Percentiles rank a stretch among this genome's conserved stretches.
These are phyloP conservation scores for Betta splendens DNA, from an alignment of 2,797 vertebrate species.

Conservation along the genomic window DNA sequence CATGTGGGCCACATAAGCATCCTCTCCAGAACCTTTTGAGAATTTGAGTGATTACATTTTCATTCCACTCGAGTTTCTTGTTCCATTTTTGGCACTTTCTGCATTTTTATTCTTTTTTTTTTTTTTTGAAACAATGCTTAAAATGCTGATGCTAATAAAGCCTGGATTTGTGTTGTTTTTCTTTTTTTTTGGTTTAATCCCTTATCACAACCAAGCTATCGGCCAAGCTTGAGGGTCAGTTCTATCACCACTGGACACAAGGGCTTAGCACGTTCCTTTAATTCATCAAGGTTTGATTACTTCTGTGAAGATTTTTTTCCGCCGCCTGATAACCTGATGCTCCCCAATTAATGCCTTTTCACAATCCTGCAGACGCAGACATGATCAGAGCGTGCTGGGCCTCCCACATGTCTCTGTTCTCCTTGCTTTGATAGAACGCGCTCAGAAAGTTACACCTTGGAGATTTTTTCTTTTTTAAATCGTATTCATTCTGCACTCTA, in stretches of 20 bases:
- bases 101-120: slow-evolving; percentile 67
- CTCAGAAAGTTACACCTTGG: slow-evolving; percentile 69
- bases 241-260: slow-evolving; percentile 74
- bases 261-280: slow-evolving; percentile 83
- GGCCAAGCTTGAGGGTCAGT: slow-evolving; percentile 68
- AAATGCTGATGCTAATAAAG: slow-evolving; percentile 75
- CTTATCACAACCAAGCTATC: slow-evolving; percentile 71
- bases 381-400: slow-evolving; percentile 63
- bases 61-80: slow-evolving; percentile 69
- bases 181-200: slow-evolving; percentile 54
- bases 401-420: slow-evolving; percentile 50
- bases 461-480: slow-evolving; percentile 41
- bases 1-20: slow-evolving; percentile 67
- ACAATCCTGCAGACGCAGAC: slow-evolving; percentile 70
- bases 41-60: slow-evolving; percentile 76
- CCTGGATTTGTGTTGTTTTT: slow-evolving; percentile 68
- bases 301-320: slow-evolving; percentile 80
- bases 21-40: slow-evolving; percentile 69
- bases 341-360: slow-evolving; percentile 79
- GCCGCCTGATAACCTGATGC: slow-evolving; percentile 77
- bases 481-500: slow-evolving; percentile 53
- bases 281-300: slow-evolving; percentile 89
- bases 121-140: slow-evolving; percentile 52
- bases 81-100: slow-evolving; percentile 68
- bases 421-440: slow-evolving; percentile 51